phyloP scores from a whole-genome alignment of 2,113 vertebrate species.

The Ammospiza caudacuta region DNA sequence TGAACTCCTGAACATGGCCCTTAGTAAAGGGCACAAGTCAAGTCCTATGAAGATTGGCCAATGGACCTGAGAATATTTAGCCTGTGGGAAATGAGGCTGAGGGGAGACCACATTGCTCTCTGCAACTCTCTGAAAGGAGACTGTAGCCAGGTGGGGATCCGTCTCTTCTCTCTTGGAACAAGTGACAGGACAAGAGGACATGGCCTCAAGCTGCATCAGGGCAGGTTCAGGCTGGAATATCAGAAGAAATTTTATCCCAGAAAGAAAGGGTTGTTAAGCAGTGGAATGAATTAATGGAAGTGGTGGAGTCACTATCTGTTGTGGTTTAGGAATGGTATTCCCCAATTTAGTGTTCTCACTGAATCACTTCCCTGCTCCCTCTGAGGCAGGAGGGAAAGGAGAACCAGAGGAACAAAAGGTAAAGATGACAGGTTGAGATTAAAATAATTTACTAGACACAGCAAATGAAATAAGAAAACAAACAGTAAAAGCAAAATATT shows the following conservation, averaged over 20 bases:
- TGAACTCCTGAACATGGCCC: background rate
- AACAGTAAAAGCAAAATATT: background rate
- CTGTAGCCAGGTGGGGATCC: rapidly evolving
- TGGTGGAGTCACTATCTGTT: background rate
- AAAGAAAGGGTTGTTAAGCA: background rate
- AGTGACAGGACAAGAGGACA: background rate
- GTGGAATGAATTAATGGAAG: background rate
- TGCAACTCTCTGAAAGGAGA: background rate
- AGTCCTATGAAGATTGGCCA: background rate
- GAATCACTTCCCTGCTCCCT: background rate
- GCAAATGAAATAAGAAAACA: background rate
- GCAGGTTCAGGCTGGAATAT: background rate
- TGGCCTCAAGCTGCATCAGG: background rate
- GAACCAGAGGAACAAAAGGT: background rate
- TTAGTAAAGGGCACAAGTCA: background rate
- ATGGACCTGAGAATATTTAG: background rate
- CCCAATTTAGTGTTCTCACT: background rate
- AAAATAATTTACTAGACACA: background rate
- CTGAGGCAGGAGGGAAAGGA: rapidly evolving
- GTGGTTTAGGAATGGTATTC: background rate
- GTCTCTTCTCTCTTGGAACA: background rate
- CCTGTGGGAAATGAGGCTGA: background rate
- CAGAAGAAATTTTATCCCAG: background rate
- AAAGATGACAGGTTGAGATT: background rate
- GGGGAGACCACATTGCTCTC: background rate